Base-by-base conservation (phyloP, 2,888 invertebrate genomes). In the Linyphia triangularis region DNA sequence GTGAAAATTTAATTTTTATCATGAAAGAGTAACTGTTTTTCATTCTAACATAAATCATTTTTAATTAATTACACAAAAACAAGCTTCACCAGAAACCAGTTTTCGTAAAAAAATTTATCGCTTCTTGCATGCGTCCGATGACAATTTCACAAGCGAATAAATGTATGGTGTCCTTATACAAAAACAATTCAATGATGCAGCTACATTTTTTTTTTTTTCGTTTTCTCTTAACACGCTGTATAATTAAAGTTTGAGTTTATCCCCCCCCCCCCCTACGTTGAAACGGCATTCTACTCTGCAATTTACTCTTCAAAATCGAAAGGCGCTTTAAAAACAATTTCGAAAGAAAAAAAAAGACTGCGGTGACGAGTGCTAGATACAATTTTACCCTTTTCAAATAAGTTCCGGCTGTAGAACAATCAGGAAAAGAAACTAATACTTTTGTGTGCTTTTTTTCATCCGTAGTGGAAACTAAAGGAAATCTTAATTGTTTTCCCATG, bases 401-500 rank as follows among this genome's bases (percentile, higher is more conserved):
- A 28, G 72, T 63, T 73, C 57, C 40, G 51, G 33, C 73, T 28
- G 65, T 73, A 43, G 51, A 75, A 65, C 83, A 65, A 75, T 75
- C 73, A 65, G 65, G 22, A n/a, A 30, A 73, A 51, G 37, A 81
- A 57, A 57, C 69, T 33, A 26, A 57, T 69, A 51, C 10, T 22
- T 24, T 65, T 83, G 72, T 83, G 73, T 65, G 9, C 16, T 33
- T 69, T 57, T 57, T 67, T 51, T 78, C 26, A 30, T 63, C 26
- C n/a, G 40, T 16, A 16, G 10, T 33, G 65, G 30, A 73, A 83
- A 63, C 57, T 10, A 51, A 40, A 61, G 40, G 30, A 73, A 63
- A 51, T 73, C 73, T 83, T 83, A 83, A 83, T 83, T 83, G 83
- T 83, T 83, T 81, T 83, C 65, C 51, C 63, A 63, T 61, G 70